Conservation (phyloP, 2,797 vertebrate genomes). For the Lemur catta region DNA sequence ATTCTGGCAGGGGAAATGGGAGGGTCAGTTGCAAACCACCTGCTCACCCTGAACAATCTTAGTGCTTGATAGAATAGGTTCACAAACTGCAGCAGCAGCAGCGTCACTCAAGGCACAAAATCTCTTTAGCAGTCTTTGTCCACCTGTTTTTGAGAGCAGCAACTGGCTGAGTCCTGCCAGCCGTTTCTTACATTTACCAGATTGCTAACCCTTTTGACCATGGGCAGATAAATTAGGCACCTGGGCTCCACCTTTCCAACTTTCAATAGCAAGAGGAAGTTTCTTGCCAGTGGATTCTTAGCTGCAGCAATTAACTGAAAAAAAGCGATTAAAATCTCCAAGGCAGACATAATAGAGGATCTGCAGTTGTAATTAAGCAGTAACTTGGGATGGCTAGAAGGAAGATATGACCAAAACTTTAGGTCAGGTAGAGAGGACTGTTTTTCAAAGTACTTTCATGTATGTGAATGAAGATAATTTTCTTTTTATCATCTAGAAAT, state of each 20-base stretch:
- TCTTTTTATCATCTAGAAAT: background rate
- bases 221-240: conserved; percentile 59
- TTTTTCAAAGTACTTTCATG: background rate
- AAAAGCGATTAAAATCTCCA: background rate
- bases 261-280: conserved; percentile 12
- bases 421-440: background rate
- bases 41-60: background rate
- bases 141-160: conserved; percentile 36
- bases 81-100: background rate
- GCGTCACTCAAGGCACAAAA: background rate
- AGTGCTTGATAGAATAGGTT: background rate
- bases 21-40: background rate
- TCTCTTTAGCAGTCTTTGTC: conserved; percentile 51
- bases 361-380: conserved; percentile 51
- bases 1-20: background rate
- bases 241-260: conserved; percentile 40
- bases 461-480: background rate
- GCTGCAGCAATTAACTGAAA: conserved; percentile 34
- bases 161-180: background rate
- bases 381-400: background rate
- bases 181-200: conserved; percentile 57
- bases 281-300: background rate
- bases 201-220: background rate
- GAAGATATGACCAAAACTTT: background rate
- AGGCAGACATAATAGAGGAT: background rate